Evolutionary conservation across 2,113 vertebrate genomes (phyloP), one percentile per base, ranked within the genome.

Genomic region (Austrofundulus limnaeus): DNA sequence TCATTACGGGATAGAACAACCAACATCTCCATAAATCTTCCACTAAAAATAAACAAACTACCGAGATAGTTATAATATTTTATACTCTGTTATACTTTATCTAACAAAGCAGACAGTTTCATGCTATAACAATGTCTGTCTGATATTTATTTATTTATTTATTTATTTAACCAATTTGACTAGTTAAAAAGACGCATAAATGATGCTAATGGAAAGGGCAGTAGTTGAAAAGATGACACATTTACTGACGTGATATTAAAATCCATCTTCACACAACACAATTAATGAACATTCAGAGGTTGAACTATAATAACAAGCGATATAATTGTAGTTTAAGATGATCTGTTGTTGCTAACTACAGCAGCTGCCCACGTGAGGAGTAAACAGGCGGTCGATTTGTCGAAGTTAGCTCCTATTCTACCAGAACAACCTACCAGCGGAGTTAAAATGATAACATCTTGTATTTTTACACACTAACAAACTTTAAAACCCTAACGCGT

Each of bases 291-390:
- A 16, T 17, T 5, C 3, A 34, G 1, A 11, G 1, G 1, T 6
- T 0, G 6, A 0, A 16, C 0, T 61, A 2, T 2, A 42, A 23
- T 10, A 21, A 16, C n/a, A 2, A 1, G 10, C 14, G 8, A 21
- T 13, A 4, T 19, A 20, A 11, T n/a, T 37, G 11, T 14, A 4
- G 1, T 4, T 24, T 42, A 2, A 39, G 13, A 25, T 42, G 9
- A 0, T 16, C 9, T 4, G 19, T 50, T 20, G 23, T 4, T 34
- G 48, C n/a, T 58, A 73, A 39, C 60, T 28, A 5, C 14, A 28
- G 41, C 3, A 16, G 69, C 47, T 68, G 3, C 46, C 64, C 75
- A 80, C 75, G 66, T 80, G 77, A 62, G 28, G 17, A 51, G 48
- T 34, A n/a, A n/a, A 51, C n/a, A 49, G 2, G 39, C 31, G 3